Evolutionary conservation across 2,113 vertebrate species (phyloP).

Genomic region (Pipa parva): DNA sequence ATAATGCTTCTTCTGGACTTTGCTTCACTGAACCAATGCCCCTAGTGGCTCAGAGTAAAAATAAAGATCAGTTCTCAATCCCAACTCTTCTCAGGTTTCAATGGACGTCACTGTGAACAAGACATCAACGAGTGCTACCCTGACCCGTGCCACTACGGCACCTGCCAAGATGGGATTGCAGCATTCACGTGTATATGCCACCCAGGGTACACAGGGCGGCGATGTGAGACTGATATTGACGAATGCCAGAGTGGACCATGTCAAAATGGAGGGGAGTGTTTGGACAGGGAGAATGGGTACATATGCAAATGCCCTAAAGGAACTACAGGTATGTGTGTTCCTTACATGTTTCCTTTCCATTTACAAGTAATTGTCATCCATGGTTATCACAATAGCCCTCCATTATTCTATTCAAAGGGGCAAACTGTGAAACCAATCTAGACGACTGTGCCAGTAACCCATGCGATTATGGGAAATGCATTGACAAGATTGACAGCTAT

Average conservation of each 20-base stretch:
- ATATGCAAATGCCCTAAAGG: conserved; percentile 83
- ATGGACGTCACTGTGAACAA: conserved; percentile 76
- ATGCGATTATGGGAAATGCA: conserved; percentile 85
- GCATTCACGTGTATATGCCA: conserved; percentile 82
- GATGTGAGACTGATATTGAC: conserved; percentile 88
- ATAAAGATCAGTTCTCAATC: too few relatives aligned
- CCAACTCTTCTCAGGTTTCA: conserved; percentile 67
- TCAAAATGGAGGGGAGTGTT: conserved; percentile 84
- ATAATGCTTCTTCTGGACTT: too few relatives aligned
- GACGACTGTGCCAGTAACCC: conserved; percentile 88
- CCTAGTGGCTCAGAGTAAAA: too few relatives aligned
- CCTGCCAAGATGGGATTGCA: conserved; percentile 80
- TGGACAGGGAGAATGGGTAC: conserved; percentile 81
- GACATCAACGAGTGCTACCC: conserved; percentile 84
- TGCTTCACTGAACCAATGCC: too few relatives aligned
- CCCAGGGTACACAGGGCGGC: conserved; percentile 81
- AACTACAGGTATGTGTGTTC: conserved; percentile 69
- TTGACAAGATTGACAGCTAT: conserved; percentile 89
- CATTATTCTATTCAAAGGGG: conserved; percentile 55
- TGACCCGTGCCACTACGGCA: conserved; percentile 85
- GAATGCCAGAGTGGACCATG: conserved; percentile 93
- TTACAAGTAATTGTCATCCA: too few relatives aligned
- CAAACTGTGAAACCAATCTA: conserved; percentile 88
- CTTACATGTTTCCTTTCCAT: background rate
- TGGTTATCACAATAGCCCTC: too few relatives aligned